phyloP scores from a whole-genome alignment of 2,797 vertebrate species.

The Sylvia borin region DNA sequence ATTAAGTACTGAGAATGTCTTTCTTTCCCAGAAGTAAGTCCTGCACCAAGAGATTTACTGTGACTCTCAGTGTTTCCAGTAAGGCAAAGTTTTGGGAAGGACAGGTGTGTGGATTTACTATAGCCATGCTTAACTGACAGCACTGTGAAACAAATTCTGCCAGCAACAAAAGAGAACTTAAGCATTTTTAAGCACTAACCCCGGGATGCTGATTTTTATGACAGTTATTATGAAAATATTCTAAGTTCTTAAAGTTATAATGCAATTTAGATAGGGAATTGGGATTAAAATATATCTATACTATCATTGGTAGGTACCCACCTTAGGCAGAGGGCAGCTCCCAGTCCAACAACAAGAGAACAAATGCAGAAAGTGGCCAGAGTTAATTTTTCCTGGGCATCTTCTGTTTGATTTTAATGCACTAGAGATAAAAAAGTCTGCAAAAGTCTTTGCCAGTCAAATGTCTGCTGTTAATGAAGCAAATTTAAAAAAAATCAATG shows the following conservation, averaged over 20 bases:
- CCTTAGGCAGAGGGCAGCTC: not conserved
- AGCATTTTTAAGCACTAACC: not conserved
- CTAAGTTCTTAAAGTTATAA: not conserved
- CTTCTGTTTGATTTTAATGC: not conserved
- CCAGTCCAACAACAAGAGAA: not conserved
- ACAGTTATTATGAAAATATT: not conserved
- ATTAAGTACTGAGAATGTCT: not conserved
- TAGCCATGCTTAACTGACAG: not conserved
- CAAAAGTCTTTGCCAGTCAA: not conserved
- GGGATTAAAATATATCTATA: not conserved
- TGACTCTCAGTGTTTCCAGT: not conserved
- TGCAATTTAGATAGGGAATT: not conserved
- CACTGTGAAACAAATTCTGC: not conserved
- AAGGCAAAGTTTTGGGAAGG: not conserved
- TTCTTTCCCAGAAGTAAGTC: not conserved
- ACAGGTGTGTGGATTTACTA: not conserved
- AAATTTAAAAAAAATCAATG: not conserved
- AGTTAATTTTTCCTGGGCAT: not conserved
- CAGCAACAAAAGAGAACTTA: not conserved
- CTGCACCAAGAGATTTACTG: not conserved
- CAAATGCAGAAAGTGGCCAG: not conserved
- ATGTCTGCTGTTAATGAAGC: not conserved
- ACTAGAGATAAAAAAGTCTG: not conserved
- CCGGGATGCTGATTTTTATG: not conserved
- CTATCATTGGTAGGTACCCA: not conserved